Evolutionary conservation across 2,888 invertebrate genomes (phyloP).

Genomic region (Gnatocerus cornutus): DNA sequence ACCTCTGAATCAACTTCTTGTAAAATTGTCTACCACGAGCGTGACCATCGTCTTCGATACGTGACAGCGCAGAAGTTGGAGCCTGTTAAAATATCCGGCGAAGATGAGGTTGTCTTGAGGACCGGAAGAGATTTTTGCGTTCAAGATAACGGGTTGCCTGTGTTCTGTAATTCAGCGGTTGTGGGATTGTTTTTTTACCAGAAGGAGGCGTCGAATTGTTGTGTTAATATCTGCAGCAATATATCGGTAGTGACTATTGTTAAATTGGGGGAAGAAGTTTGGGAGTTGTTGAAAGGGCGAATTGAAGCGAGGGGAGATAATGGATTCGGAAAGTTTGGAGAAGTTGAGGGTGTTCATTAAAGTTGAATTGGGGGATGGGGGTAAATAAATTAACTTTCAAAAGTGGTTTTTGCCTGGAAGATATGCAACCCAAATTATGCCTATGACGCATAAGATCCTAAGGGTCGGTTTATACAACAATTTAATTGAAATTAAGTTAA

Average conservation of each 20-base stretch:
- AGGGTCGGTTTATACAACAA: too few relatives aligned
- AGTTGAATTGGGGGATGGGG: neutral
- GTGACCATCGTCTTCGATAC: neutral
- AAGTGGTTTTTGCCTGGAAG: too few relatives aligned
- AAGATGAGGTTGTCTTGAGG: neutral
- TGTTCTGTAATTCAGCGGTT: constrained; percentile 20
- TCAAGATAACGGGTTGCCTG: constrained; percentile 8
- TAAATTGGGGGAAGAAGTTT: neutral
- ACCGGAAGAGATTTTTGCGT: neutral
- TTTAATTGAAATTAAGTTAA: too few relatives aligned
- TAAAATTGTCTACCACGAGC: constrained; percentile 8
- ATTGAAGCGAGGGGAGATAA: neutral
- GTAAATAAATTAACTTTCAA: too few relatives aligned
- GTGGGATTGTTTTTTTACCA: constrained; percentile 9
- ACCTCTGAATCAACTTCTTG: neutral
- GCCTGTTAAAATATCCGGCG: neutral
- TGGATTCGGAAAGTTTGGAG: neutral
- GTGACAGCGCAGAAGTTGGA: neutral
- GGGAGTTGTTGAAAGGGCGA: neutral
- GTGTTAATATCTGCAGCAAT: neutral
- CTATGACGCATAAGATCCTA: too few relatives aligned
- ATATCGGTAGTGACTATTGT: neutral
- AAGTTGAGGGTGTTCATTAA: neutral
- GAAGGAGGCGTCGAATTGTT: neutral
- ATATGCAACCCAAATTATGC: too few relatives aligned